phyloP scores from a whole-genome alignment of 1,140 invertebrate species.

The Antheraea pernyi region DNA sequence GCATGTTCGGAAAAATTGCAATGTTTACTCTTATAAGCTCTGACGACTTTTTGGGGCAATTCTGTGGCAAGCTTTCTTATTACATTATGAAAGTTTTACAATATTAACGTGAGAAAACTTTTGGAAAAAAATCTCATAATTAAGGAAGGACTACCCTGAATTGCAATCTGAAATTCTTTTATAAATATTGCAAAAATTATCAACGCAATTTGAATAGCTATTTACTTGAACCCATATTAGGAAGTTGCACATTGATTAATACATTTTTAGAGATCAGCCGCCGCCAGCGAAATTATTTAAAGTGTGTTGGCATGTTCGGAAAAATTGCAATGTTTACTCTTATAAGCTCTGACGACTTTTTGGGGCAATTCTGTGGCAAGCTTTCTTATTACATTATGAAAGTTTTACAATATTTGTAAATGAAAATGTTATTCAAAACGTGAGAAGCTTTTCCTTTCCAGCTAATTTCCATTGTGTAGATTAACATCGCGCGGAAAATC shows the following conservation, averaged over 20 bases:
- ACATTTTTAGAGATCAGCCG: slow-evolving; percentile 5
- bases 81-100: slow-evolving; percentile 7
- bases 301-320: background rate
- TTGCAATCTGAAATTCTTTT: background rate
- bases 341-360: slow-evolving; percentile 18
- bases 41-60: slow-evolving; percentile 16
- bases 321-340: slow-evolving; percentile 1
- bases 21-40: slow-evolving; percentile 11
- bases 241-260: slow-evolving; percentile 6
- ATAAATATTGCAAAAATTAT: background rate
- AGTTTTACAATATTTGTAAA: slow-evolving; percentile 18
- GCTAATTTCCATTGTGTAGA: slow-evolving; percentile 34
- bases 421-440: slow-evolving; percentile 17
- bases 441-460: slow-evolving; percentile 16
- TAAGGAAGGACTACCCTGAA: too few species aligned
- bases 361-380: slow-evolving; percentile 7
- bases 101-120: slow-evolving; percentile 16
- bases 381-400: slow-evolving; percentile 14
- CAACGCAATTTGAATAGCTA: background rate
- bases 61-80: slow-evolving; percentile 11
- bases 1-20: slow-evolving; percentile 1
- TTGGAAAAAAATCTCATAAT: too few species aligned
- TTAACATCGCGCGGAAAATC: slow-evolving; percentile 30
- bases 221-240: background rate
- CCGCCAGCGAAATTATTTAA: slow-evolving; percentile 9